A percentile compares a stretch with the other conserved stretches of the same genome.
These are phyloP conservation scores for Drosophila carrolli DNA, from an alignment of 1,140 invertebrate genomes.

Conservation along the genomic window DNA sequence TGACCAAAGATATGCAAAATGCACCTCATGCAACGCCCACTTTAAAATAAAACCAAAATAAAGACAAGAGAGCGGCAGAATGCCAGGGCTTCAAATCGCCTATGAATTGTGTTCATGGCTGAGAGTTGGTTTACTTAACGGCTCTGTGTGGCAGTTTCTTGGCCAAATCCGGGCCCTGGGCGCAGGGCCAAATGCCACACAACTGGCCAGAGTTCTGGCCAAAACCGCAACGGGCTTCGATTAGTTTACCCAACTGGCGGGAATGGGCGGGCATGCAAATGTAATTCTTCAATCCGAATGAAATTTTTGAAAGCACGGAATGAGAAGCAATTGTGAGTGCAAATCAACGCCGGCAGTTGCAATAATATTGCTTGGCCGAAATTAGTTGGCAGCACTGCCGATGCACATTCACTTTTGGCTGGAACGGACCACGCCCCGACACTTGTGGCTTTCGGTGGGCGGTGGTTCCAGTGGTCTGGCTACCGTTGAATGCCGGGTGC, in stretches of 20 bases:
- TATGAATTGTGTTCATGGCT: conserved; percentile 57
- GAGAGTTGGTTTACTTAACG: conserved; percentile 58
- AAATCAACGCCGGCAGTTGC: conserved; percentile 55
- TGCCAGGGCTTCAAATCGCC: conserved; percentile 39
- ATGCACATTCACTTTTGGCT: conserved; percentile 77
- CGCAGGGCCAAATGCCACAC: conserved; percentile 38
- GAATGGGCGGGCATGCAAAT: conserved; percentile 57
- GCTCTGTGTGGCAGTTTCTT: conserved; percentile 2
- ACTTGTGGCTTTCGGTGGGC: conserved; percentile 47
- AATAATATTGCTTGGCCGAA: conserved; percentile 55
- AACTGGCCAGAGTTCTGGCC: conserved; percentile 49
- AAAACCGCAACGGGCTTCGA: conserved; percentile 23
- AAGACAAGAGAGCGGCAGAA: conserved; percentile 29
- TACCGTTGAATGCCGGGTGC: conserved; percentile 27
- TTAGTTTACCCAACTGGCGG: conserved; percentile 41
- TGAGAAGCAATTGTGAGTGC: conserved; percentile 23
- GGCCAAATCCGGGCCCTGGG: conserved; percentile 22
- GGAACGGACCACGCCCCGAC: conserved; percentile 54
- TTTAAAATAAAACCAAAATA: conserved; percentile 27
- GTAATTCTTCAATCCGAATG: conserved; percentile 53
- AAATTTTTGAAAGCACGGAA: conserved; percentile 52
- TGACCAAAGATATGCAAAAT: conserved; percentile 72
- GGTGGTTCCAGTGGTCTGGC: conserved; percentile 17
- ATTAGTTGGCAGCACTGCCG: conserved; percentile 38
- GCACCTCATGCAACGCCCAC: conserved; percentile 56